These are phyloP conservation scores for Struthio camelus DNA, from an alignment of 2,113 vertebrate species.

Conservation along the genomic window DNA sequence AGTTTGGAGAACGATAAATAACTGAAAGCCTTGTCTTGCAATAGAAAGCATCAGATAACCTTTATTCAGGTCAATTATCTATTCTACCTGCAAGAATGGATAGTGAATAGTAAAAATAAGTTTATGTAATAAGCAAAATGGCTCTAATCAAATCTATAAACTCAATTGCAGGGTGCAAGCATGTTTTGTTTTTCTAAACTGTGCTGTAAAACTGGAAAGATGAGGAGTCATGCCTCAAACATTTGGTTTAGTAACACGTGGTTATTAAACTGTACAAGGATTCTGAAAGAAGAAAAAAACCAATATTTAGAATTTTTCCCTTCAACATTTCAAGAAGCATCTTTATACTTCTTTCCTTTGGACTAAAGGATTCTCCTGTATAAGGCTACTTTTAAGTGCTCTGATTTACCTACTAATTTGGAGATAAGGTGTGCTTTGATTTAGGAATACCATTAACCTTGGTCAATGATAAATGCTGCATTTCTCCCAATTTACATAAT, in stretches of 20 bases:
- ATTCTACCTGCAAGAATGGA: not conserved
- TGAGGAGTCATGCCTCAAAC: not conserved
- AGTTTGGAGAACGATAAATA: not conserved
- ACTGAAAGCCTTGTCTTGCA: not conserved
- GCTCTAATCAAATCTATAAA: not conserved
- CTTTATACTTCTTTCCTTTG: not conserved
- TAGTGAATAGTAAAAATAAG: not conserved
- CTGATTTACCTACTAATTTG: not conserved
- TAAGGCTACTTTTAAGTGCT: not conserved
- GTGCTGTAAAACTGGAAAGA: not conserved
- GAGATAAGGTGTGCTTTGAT: not conserved
- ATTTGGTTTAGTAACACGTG: too few relatives aligned
- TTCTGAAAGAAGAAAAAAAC: not conserved
- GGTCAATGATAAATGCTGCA: not conserved
- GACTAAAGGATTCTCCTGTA: not conserved
- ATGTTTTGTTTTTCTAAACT: not conserved
- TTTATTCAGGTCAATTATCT: not conserved
- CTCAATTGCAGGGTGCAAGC: not conserved
- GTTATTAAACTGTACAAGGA: not conserved
- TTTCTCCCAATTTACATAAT: not conserved
- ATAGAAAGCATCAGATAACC: not conserved
- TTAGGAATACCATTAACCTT: not conserved
- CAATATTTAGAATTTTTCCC: not conserved
- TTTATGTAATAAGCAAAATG: not conserved
- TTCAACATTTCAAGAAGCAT: not conserved